Conservation (phyloP, 2,797 vertebrate genomes). For the Melanotaenia boesemani region DNA sequence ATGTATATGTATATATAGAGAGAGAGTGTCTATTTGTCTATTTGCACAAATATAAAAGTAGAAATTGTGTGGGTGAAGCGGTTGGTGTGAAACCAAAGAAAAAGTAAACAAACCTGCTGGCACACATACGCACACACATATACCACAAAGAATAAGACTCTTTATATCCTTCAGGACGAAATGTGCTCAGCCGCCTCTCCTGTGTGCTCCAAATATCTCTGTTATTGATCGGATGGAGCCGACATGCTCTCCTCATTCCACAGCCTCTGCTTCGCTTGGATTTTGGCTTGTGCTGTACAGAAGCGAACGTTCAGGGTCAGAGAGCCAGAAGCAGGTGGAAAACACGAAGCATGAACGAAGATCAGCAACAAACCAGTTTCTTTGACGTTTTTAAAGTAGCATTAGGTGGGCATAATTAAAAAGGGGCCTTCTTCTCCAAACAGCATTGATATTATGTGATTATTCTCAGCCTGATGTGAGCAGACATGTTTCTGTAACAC, state of each 20-base stretch:
- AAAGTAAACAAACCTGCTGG: not conserved
- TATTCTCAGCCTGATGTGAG: not conserved
- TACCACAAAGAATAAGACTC: conserved; percentile 32
- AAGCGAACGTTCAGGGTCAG: conserved; percentile 11
- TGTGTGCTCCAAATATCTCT: conserved; percentile 29
- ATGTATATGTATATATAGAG: no score
- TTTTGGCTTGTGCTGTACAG: conserved; percentile 23
- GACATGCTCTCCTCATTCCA: not conserved
- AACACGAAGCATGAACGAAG: not conserved
- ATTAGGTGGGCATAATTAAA: not conserved
- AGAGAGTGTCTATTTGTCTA: no score
- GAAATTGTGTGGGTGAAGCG: not conserved
- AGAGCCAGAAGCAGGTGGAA: not conserved
- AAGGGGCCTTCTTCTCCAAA: not conserved
- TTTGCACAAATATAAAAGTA: no score
- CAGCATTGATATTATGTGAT: not conserved
- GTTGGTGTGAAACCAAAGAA: not conserved
- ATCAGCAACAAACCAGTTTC: not conserved
- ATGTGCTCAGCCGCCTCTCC: conserved; percentile 7
- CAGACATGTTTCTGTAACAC: no score
- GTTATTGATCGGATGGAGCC: conserved; percentile 38
- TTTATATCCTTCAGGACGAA: conserved; percentile 21
- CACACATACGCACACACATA: conserved; percentile 9
- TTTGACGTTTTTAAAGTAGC: not conserved
- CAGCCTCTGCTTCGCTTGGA: conserved; percentile 32